Evolutionary conservation across 1,140 invertebrate genomes (phyloP).

Genomic region (Neodiprion virginianus): DNA sequence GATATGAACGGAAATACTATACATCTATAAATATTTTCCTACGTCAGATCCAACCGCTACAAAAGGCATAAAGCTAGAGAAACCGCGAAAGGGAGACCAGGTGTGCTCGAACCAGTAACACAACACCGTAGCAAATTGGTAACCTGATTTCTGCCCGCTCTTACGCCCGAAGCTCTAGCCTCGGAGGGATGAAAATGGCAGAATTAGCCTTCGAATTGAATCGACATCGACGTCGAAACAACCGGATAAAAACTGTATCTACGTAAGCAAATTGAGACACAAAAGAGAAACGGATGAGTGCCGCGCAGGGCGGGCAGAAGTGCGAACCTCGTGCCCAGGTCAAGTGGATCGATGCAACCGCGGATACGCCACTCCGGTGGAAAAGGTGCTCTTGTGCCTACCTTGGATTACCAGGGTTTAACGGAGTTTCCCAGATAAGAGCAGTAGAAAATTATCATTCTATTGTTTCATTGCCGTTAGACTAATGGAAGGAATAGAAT

Average conservation of each 20-base stretch:
- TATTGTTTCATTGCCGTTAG: no score
- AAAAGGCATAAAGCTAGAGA: not conserved
- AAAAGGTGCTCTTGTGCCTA: no score
- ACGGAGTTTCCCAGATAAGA: no score
- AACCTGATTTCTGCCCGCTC: not conserved
- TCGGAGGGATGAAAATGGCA: not conserved
- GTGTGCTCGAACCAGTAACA: not conserved
- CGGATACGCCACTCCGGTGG: not conserved
- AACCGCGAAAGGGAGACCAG: not conserved
- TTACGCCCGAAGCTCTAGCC: not conserved
- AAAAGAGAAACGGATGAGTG: not conserved
- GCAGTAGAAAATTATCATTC: no score
- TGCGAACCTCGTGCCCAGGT: slow-evolving; percentile 27
- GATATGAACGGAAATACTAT: no score
- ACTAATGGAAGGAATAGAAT: no score
- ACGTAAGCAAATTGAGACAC: not conserved
- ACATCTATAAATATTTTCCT: no score
- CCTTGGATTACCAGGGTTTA: no score
- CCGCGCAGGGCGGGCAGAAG: not conserved
- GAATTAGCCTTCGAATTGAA: not conserved
- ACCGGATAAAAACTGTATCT: not conserved
- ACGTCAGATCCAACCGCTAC: no score
- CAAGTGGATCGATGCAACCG: slow-evolving; percentile 44
- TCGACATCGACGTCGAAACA: no score
- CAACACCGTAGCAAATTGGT: not conserved